Conservation (phyloP, 37 sponge, comb jelly and placozoan species). For the Halisarca cf. caerulea region DNA sequence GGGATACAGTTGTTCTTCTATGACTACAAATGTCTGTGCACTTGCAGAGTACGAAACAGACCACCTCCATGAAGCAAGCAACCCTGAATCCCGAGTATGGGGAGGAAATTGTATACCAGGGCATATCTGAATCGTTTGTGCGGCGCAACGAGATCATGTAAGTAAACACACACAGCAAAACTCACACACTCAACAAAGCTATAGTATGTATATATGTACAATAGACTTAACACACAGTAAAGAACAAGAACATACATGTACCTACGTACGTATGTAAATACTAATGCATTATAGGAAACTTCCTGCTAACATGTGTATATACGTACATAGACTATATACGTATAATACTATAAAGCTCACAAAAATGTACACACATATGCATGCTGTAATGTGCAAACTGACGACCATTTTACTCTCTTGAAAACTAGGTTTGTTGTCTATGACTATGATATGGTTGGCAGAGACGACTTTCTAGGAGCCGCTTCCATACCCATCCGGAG, state of each 20-base stretch:
- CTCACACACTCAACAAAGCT: too few relatives aligned
- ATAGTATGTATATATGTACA: too few relatives aligned
- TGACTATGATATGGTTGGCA: constrained; percentile 1
- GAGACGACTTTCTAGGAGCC: constrained; percentile 19
- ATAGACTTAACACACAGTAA: too few relatives aligned
- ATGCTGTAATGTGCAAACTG: too few relatives aligned
- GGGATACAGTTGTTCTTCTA: too few relatives aligned
- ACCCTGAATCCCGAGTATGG: background rate
- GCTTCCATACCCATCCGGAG: constrained; percentile 32
- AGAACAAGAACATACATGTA: too few relatives aligned
- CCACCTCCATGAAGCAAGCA: background rate
- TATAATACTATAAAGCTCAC: too few relatives aligned
- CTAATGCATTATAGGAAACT: background rate
- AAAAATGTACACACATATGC: background rate
- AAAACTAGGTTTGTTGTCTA: background rate
- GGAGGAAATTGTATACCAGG: constrained; percentile 1
- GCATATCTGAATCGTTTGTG: constrained; percentile 18
- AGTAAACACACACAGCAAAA: background rate
- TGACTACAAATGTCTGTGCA: background rate
- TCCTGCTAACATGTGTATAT: background rate
- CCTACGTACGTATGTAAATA: too few relatives aligned
- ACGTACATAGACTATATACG: background rate
- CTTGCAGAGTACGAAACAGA: constrained; percentile 22
- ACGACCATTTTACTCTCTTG: background rate
- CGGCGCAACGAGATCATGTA: constrained; percentile 9